Base-by-base conservation (phyloP, 2,888 invertebrate genomes). In the Gandaritis pyraliata region DNA sequence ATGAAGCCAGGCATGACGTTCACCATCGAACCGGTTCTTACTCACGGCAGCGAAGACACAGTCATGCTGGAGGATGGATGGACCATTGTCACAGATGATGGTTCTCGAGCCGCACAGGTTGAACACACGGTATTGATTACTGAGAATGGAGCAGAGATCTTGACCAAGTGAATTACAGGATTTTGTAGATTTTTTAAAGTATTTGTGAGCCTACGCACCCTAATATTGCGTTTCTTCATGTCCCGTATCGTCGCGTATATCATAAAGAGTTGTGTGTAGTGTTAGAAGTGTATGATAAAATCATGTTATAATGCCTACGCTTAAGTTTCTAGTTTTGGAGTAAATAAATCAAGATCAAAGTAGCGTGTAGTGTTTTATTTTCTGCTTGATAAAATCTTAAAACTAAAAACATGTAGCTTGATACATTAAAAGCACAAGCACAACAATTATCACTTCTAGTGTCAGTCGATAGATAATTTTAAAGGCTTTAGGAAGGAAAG, bases 1-100 rank as follows among this genome's bases (percentile, higher is more conserved):
- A 98, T 98, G 98, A 80, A 93, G 71, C 86, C 96, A 2, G 98
- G 98, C n/a, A 98, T 98, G 97, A 96, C 97, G 0, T 98, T 99
- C 78, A 99, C 98, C 0, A 96, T 99, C 74, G 98, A 99, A 80
- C 99, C 99, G 10, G 95, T 96, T 8, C 78, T 99, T 13, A 94
- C 95, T 1, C 95, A 97, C 71, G 98, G 98, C 0, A 87, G 86
- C 0, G 92, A 93, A 45, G 90, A 95, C 58, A 92, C 96, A 1
- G 92, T 94, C 23, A 92, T 97, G 63, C 92, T 97, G 13, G 95
- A 96, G 54, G 99, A 99, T 82, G 96, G 96, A 0, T 99, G 99
- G 99, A 98, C 99, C 0, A 96, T 97, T 0, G 93, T 97, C 0
- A 98, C 97, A 0, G 85, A 93, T 18, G 98, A 99, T 78, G 93